A percentile compares a stretch with the other conserved stretches of the same genome.
These are phyloP conservation scores for Lepilemur ruficaudatus DNA, from an alignment of 2,797 vertebrate species.

Conservation along the genomic window DNA sequence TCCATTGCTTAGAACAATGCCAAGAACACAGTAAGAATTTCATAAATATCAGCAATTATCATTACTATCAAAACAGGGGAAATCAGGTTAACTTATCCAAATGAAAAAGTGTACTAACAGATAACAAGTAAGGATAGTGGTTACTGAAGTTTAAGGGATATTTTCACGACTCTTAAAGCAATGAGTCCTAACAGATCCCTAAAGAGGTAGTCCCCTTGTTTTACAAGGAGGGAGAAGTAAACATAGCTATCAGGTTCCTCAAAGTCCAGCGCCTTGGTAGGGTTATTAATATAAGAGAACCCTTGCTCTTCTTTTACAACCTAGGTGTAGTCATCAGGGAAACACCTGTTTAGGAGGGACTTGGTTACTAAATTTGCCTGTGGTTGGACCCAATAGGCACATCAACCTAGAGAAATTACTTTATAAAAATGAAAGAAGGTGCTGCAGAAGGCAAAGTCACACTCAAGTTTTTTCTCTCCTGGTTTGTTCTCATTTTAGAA, in stretches of 20 bases:
- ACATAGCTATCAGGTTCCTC: neutral
- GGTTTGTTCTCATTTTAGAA: neutral
- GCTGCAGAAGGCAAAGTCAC: neutral
- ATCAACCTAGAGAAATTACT: slow-evolving; percentile 8
- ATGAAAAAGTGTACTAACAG: neutral
- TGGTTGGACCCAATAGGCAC: neutral
- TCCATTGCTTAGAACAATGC: neutral
- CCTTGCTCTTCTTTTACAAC: neutral
- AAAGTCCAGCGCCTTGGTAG: neutral
- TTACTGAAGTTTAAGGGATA: neutral
- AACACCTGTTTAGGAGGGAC: neutral
- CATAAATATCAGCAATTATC: neutral
- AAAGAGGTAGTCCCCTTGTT: neutral
- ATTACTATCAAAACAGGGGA: neutral
- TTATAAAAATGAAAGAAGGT: neutral
- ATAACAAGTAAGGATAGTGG: neutral
- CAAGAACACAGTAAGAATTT: neutral
- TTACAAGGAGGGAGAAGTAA: neutral
- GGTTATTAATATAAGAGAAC: neutral
- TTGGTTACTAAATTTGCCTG: neutral
- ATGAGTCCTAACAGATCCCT: neutral
- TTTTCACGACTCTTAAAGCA: neutral
- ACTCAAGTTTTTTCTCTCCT: neutral
- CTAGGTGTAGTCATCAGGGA: neutral
- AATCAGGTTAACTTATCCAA: neutral